Evolutionary conservation across 2,888 invertebrate species (phyloP), one percentile per base, ranked within the genome.

Genomic region (Lissocephala sabroskyi): DNA sequence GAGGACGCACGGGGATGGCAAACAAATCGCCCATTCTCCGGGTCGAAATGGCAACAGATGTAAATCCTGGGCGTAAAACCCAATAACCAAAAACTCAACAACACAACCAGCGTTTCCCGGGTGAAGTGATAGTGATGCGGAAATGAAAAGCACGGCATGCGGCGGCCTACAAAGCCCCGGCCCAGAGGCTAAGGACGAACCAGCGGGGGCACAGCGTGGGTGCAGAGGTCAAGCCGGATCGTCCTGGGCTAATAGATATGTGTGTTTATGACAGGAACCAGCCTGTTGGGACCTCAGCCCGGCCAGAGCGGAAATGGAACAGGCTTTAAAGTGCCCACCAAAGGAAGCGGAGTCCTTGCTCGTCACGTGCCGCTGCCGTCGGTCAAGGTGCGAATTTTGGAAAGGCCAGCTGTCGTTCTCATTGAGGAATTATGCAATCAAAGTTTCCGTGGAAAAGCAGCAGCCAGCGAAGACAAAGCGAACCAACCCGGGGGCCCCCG

Each of bases 21-120:
- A 67, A 76, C 61, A 73, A 70, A 74, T 65, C 65, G 67, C 62
- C 67, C 64, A 70, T 65, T 68, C 60, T 51, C 42, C 3, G 23
- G 23, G 16, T 16, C 13, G 52, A 66, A 79, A 76, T 79, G 54
- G 62, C 67, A 77, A 65, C 76, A 76, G 76, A 79, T 76, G 76
- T 74, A 77, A 79, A 77, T 74, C 70, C 62, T n/a, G 52, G 52
- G 57, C 58, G 63, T 63, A 67, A 68, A 62, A 71, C 77, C 74
- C 74, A 53, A 76, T 53, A 49, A 60, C 56, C 49, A 46, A 59
- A 65, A 59, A 51, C 56, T 48, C 53, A 56, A 60, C 5, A 35
- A 35, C 10, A 13, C 61, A 53, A 62, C 55, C 57, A 56, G 55
- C 41, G 45, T 55, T 55, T 36, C 49, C 47, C 17, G 39, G n/a